Conservation (phyloP, 2,797 vertebrate species). For the Spinus olivaceus region DNA sequence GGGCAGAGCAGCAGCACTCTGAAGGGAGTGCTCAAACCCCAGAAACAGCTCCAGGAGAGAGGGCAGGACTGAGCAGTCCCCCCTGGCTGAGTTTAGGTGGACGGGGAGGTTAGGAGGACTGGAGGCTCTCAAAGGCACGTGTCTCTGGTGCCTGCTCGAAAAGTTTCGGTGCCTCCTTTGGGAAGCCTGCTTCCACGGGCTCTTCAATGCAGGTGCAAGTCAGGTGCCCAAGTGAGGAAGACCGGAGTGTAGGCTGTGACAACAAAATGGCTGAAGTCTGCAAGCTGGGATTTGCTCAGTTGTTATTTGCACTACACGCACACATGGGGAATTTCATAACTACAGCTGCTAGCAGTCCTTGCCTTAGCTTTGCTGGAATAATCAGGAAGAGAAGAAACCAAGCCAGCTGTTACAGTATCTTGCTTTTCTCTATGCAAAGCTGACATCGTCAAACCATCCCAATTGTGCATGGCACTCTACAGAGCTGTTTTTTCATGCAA, state of each 20-base stretch:
- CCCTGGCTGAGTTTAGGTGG: neutral
- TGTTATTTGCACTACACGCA: neutral
- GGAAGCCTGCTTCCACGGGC: neutral
- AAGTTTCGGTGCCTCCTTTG: neutral
- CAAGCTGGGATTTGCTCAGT: neutral
- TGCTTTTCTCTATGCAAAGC: neutral
- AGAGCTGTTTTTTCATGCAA: neutral
- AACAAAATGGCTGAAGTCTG: slow-evolving; percentile 18
- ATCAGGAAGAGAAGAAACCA: neutral
- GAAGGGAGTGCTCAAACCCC: neutral
- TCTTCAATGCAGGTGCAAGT: neutral
- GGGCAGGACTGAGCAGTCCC: neutral
- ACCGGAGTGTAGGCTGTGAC: neutral
- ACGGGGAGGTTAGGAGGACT: neutral
- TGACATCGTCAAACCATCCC: neutral
- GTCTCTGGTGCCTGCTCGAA: fast-evolving
- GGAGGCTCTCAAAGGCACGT: neutral
- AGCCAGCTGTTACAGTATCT: neutral
- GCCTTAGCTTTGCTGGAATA: neutral
- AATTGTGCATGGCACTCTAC: neutral
- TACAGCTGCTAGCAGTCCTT: neutral
- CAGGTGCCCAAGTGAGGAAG: neutral
- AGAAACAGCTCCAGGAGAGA: neutral
- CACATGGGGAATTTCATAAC: neutral
- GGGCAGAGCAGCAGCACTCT: neutral